These are phyloP conservation scores for Aplochiton taeniatus DNA, from an alignment of 2,797 vertebrate species.

Conservation along the genomic window DNA sequence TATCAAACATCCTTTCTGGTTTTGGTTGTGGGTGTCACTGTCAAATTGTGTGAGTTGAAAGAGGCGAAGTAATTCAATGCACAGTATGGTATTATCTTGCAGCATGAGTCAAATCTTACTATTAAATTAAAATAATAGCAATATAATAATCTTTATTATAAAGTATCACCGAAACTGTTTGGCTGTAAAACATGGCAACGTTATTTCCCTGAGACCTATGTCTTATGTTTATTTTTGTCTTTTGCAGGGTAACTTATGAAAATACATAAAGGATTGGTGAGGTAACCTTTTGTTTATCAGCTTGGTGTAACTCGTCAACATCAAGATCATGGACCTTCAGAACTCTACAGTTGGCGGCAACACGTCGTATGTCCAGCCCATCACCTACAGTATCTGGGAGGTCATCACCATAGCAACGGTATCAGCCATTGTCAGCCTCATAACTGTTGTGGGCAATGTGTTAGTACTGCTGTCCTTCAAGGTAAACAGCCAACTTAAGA, in stretches of 20 bases:
- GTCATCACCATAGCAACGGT: slow-evolving; percentile 89
- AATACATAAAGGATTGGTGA: slow-evolving; percentile 49
- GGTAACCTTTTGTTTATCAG: slow-evolving; percentile 24
- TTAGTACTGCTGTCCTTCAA: slow-evolving; percentile 96
- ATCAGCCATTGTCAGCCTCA: slow-evolving; percentile 90
- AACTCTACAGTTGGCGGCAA: slow-evolving; percentile 79
- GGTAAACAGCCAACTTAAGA: slow-evolving; percentile 97
- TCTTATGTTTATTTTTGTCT: slow-evolving; percentile 22
- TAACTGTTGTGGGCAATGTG: slow-evolving; percentile 93
- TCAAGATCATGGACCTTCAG: slow-evolving; percentile 75
- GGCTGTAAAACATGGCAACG: no score
- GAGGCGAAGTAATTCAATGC: no score
- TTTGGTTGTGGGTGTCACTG: no score
- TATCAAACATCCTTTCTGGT: no score
- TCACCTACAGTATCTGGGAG: slow-evolving; percentile 86
- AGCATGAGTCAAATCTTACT: no score
- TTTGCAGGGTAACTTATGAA: slow-evolving; percentile 52
- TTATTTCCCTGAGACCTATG: not conserved
- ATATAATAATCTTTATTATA: no score
- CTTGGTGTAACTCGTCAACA: slow-evolving; percentile 57
- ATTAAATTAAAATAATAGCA: no score
- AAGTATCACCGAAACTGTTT: no score
- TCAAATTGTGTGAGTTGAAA: no score
- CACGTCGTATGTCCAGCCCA: slow-evolving; percentile 63
- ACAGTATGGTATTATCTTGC: no score